phyloP scores from a whole-genome alignment of 2,888 invertebrate species.

The Mythimna lalbum region DNA sequence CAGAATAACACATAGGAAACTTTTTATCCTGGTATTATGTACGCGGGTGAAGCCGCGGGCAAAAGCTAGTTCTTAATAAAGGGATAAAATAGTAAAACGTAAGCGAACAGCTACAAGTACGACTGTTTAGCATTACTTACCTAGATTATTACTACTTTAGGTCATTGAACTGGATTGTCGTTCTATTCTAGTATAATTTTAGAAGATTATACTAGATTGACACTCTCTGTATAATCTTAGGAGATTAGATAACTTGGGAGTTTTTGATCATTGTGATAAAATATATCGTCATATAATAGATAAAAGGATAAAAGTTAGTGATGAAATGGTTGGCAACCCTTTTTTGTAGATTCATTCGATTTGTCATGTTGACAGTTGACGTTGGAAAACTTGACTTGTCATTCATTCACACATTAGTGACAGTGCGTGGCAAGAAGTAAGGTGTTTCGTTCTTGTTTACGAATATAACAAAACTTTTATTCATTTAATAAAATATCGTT shows the following conservation, averaged over 20 bases:
- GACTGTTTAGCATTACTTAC: too few relatives aligned
- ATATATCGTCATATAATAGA: background rate
- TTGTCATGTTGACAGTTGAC: conserved; percentile 35
- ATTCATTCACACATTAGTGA: background rate
- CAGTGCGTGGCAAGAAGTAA: conserved; percentile 32
- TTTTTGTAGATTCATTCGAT: background rate
- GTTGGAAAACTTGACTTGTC: background rate
- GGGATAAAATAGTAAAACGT: too few relatives aligned
- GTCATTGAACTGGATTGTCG: too few relatives aligned
- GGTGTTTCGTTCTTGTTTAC: background rate
- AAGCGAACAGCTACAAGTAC: too few relatives aligned
- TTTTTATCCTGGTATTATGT: too few relatives aligned
- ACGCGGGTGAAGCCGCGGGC: too few relatives aligned
- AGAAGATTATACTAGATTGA: background rate
- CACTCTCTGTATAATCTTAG: background rate
- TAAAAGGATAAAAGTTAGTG: conserved; percentile 22
- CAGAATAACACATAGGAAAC: too few relatives aligned
- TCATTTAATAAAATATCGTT: conserved; percentile 7
- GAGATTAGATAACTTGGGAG: conserved; percentile 22
- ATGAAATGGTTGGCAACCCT: conserved; percentile 45
- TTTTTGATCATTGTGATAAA: background rate
- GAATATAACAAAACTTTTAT: background rate
- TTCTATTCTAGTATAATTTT: too few relatives aligned
- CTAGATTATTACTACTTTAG: too few relatives aligned
- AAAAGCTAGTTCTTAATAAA: too few relatives aligned